Evolutionary conservation across 2,797 vertebrate species (phyloP).

Genomic region (Setipinna tenuifilis): DNA sequence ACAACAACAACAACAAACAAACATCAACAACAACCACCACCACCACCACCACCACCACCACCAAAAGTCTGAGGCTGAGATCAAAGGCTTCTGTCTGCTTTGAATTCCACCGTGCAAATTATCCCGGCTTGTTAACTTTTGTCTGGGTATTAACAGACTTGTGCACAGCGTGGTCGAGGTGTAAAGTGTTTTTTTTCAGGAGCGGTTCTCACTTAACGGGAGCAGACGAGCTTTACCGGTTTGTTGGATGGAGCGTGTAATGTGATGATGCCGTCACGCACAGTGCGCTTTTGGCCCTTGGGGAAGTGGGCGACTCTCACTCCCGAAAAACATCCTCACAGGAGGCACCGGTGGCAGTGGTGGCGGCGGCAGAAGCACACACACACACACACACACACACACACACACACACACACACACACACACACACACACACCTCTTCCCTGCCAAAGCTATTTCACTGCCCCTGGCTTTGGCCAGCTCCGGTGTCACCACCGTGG

Average conservation of each 20-base stretch:
- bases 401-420: no score
- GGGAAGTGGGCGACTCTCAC: background rate
- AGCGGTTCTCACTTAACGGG: background rate
- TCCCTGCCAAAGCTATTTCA: constrained; percentile 7
- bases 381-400: no score
- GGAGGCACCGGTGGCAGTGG: background rate
- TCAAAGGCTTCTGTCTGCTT: background rate
- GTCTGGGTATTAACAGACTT: no score
- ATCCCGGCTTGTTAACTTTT: background rate
- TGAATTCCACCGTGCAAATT: background rate
- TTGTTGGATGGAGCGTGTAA: background rate
- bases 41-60: background rate
- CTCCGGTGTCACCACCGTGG: background rate
- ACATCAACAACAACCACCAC: background rate
- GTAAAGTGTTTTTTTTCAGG: background rate
- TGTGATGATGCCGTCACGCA: background rate
- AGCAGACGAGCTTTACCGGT: background rate
- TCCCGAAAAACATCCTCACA: background rate
- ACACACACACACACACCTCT: background rate
- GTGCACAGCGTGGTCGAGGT: background rate
- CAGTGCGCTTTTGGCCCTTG: background rate
- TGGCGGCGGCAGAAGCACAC: no score
- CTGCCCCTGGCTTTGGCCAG: background rate
- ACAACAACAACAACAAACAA: background rate
- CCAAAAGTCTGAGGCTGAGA: background rate